A percentile compares a stretch with the other conserved stretches of the same genome.
Conservation (phyloP, 2,113 vertebrate genomes). For the Gobiocypris rarus region DNA sequence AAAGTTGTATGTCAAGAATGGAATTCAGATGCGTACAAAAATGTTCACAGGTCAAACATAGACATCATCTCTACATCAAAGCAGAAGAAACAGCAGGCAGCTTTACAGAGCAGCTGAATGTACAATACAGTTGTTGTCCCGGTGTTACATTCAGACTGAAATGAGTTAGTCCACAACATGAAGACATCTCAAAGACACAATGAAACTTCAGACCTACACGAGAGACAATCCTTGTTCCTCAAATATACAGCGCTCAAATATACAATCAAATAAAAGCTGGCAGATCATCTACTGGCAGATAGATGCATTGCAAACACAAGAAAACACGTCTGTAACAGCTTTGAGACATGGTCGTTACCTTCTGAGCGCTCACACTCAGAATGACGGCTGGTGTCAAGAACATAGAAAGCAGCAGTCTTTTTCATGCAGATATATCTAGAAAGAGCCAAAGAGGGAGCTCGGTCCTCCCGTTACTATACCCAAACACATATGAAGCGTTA, state of each 20-base stretch:
- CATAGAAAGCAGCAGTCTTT: constrained; percentile 65
- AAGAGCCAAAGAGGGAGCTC: constrained; percentile 1
- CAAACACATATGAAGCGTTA: neutral
- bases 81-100: constrained; percentile 70
- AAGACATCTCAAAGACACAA: constrained; percentile 30
- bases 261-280: constrained; percentile 38
- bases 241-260: constrained; percentile 19
- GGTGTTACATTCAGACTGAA: constrained; percentile 73
- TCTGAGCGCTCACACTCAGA: constrained; percentile 71
- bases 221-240: neutral
- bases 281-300: constrained; percentile 62
- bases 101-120: constrained; percentile 70
- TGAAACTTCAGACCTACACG: neutral
- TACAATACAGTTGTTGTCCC: constrained; percentile 40
- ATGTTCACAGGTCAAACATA: constrained; percentile 67
- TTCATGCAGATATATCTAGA: constrained; percentile 45
- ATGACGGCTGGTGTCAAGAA: constrained; percentile 77
- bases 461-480: neutral
- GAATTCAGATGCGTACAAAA: constrained; percentile 65
- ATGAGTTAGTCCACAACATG: constrained; percentile 55
- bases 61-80: constrained; percentile 74
- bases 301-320: constrained; percentile 57
- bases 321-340: constrained; percentile 71
- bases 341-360: constrained; percentile 79
- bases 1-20: constrained; percentile 61